Evolutionary conservation across 2,888 invertebrate genomes (phyloP), one percentile per base, ranked within the genome.

Genomic region (Drosophila incognita): DNA sequence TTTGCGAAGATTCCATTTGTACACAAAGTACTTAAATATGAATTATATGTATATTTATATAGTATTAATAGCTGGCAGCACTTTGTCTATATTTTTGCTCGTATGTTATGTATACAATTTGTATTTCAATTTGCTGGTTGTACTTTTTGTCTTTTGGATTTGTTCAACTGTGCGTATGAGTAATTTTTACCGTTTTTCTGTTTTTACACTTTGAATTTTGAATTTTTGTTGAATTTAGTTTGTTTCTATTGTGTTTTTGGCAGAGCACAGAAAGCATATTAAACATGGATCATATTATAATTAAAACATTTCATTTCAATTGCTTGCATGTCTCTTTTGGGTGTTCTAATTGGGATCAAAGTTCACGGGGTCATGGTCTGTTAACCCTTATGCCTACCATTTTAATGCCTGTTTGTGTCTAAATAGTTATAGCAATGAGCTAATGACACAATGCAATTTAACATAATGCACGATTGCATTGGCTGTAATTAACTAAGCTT

Each of bases 271-370:
- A 57, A 65, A 57, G 29, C 46, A 42, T 36, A 46, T n/a, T 15
- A 24, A 36, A 24, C n/a, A n/a, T 31, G 5, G 49, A 40, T 65
- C 15, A 38, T 49, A 51, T 15, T 65, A 46, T 53, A 51, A 74
- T 70, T 31, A 66, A 74, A 42, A 67, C 13, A 64, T 71, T 46
- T 48, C 65, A 56, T 59, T 51, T 56, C 60, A 57, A 35, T 51
- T 11, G 59, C 31, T 75, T 64, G 73, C 66, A 67, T 77, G 69
- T 35, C 58, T 54, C 59, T 53, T 36, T 60, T 33, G 63, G 64
- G 63, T 66, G 65, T 60, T 83, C 69, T 74, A 80, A 80, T 85
- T 82, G 71, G 75, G 86, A 86, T 87, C 81, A 85, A 82, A 74
- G 73, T 69, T 51, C 33, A 49, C 2, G 15, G 4, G 15, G 40